Evolutionary conservation across 2,888 invertebrate species (phyloP).

Genomic region (Aspidapion aeneum): DNA sequence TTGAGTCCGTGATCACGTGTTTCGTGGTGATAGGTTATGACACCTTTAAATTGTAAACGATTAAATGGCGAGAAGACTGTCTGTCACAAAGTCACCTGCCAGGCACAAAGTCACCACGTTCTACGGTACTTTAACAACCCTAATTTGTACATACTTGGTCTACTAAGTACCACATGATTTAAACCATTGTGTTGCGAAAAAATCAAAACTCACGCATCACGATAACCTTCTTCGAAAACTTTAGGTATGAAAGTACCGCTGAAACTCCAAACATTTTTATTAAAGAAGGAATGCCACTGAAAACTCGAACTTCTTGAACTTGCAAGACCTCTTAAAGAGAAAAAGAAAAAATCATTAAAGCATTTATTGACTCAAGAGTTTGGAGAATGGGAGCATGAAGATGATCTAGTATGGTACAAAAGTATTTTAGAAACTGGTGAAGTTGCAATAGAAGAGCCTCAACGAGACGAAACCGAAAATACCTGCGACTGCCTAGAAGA

Average conservation of each 20-base stretch:
- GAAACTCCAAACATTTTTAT: constrained; percentile 4
- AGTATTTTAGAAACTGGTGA: background rate
- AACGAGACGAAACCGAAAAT: background rate
- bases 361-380: constrained; percentile 8
- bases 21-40: too few species aligned
- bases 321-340: constrained; percentile 8
- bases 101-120: too few species aligned
- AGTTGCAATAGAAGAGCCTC: background rate
- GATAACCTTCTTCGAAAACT: constrained; percentile 1
- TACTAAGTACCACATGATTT: too few species aligned
- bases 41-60: too few species aligned
- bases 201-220: constrained; percentile 1
- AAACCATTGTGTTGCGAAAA: background rate
- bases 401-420: background rate
- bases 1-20: too few species aligned
- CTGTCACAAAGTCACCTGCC: too few species aligned
- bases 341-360: constrained; percentile 8
- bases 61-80: too few species aligned
- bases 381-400: constrained; percentile 4
- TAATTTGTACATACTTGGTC: too few species aligned
- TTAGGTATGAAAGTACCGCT: constrained; percentile 4
- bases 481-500: background rate
- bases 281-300: constrained; percentile 6
- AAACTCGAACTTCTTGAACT: constrained; percentile 5
- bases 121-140: too few species aligned